phyloP scores from a whole-genome alignment of 2,113 vertebrate species.

The Leiothrix lutea region DNA sequence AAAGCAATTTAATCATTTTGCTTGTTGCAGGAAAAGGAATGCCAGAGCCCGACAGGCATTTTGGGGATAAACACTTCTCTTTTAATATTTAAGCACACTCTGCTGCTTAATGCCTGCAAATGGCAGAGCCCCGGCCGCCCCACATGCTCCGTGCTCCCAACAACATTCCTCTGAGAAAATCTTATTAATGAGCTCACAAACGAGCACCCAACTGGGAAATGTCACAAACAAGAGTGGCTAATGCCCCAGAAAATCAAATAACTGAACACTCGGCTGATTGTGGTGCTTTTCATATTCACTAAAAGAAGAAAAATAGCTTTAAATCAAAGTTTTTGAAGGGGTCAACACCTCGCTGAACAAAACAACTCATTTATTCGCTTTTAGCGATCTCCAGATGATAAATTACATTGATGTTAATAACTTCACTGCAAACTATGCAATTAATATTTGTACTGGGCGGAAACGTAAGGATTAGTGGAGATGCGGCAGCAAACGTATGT shows the following conservation, averaged over 20 bases:
- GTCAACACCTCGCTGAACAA: slow-evolving; percentile 78
- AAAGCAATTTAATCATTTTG: neutral
- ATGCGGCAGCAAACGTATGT: neutral
- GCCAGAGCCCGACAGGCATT: neutral
- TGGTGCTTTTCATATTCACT: slow-evolving; percentile 71
- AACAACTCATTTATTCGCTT: slow-evolving; percentile 78
- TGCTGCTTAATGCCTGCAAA: neutral
- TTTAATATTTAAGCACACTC: neutral
- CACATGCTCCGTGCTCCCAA: slow-evolving; percentile 15
- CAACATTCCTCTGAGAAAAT: slow-evolving; percentile 68
- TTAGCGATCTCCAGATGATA: slow-evolving; percentile 77
- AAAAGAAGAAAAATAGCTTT: slow-evolving; percentile 49
- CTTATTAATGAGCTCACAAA: slow-evolving; percentile 81
- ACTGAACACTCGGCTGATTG: slow-evolving; percentile 74
- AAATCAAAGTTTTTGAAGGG: slow-evolving; percentile 75
- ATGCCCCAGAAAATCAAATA: slow-evolving; percentile 83
- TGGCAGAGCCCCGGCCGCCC: neutral
- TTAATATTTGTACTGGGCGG: slow-evolving; percentile 62
- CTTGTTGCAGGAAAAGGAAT: neutral
- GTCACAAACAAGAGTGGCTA: slow-evolving; percentile 79
- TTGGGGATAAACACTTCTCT: neutral
- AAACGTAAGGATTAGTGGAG: slow-evolving; percentile 55
- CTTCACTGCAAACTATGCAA: slow-evolving; percentile 67
- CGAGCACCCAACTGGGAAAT: slow-evolving; percentile 81
- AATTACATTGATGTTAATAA: slow-evolving; percentile 78